These are phyloP conservation scores for Hemibagrus guttatus DNA, from an alignment of 2,797 vertebrate genomes.

Conservation along the genomic window DNA sequence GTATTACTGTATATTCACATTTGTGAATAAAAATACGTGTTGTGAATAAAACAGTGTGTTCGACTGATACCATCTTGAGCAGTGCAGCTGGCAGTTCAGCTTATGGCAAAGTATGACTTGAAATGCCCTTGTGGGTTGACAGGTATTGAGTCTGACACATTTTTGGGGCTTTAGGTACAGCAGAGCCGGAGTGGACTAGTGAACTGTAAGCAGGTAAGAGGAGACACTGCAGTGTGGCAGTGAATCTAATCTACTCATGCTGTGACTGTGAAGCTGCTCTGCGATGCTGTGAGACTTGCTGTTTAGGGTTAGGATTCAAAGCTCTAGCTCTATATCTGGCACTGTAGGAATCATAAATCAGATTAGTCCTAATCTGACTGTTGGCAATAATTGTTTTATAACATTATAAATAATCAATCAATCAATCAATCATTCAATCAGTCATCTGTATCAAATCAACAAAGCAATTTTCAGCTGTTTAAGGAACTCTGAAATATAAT, in stretches of 20 bases:
- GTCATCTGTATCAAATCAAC: not conserved
- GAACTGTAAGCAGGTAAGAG: constrained; percentile 47
- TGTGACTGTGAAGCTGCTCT: constrained; percentile 36
- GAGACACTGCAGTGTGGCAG: constrained; percentile 61
- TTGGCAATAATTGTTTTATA: not conserved
- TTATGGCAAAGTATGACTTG: not conserved
- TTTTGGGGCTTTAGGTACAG: not conserved
- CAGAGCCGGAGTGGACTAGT: constrained; percentile 2
- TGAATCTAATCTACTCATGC: constrained; percentile 21
- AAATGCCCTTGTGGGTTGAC: not conserved
- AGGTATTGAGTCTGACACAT: not conserved
- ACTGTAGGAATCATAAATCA: not conserved
- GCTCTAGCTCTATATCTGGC: not conserved
- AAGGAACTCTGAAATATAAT: not conserved
- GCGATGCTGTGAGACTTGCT: constrained; percentile 2
- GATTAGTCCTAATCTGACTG: not conserved
- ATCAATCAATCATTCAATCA: not conserved
- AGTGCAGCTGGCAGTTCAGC: not conserved
- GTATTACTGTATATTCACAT: not conserved
- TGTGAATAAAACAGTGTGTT: too few species aligned
- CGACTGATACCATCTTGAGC: not conserved
- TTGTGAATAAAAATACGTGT: not conserved
- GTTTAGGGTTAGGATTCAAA: not conserved
- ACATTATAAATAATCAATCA: not conserved
- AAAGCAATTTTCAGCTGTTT: not conserved